phyloP scores from a whole-genome alignment of 2,113 vertebrate species.

The Eolophus roseicapilla region DNA sequence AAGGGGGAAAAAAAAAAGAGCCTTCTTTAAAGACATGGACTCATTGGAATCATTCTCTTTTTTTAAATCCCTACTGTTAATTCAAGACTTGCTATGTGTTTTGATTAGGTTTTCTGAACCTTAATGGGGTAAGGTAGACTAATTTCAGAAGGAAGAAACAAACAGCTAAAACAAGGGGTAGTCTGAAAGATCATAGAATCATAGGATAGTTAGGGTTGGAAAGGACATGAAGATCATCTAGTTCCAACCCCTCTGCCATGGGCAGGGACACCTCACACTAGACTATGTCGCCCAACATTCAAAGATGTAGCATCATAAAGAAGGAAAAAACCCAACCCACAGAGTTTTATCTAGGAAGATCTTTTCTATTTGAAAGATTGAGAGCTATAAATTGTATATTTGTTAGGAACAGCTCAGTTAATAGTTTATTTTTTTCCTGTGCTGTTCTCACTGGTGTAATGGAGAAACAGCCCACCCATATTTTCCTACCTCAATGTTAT shows the following conservation, averaged over 20 bases:
- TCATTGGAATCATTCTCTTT: background rate
- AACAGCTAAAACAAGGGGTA: background rate
- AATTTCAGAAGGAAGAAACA: background rate
- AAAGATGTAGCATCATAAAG: background rate
- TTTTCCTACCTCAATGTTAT: background rate
- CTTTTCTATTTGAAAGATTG: background rate
- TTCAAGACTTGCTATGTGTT: background rate
- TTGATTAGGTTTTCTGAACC: background rate
- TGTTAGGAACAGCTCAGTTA: background rate
- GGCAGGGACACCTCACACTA: background rate
- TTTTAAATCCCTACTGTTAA: background rate
- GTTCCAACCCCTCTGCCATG: background rate
- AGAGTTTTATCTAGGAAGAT: background rate
- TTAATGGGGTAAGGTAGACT: background rate
- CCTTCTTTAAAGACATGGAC: background rate
- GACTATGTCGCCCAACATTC: background rate
- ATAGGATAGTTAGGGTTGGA: background rate
- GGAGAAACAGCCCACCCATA: accelerated
- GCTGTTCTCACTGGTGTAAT: background rate
- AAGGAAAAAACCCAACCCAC: background rate
- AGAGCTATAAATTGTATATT: background rate
- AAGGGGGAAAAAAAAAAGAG: accelerated
- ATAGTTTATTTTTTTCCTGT: accelerated
- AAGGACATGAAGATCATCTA: background rate
- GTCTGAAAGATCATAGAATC: background rate